Evolutionary conservation across 2,797 vertebrate species (phyloP).

Genomic region (Tragopan temminckii): DNA sequence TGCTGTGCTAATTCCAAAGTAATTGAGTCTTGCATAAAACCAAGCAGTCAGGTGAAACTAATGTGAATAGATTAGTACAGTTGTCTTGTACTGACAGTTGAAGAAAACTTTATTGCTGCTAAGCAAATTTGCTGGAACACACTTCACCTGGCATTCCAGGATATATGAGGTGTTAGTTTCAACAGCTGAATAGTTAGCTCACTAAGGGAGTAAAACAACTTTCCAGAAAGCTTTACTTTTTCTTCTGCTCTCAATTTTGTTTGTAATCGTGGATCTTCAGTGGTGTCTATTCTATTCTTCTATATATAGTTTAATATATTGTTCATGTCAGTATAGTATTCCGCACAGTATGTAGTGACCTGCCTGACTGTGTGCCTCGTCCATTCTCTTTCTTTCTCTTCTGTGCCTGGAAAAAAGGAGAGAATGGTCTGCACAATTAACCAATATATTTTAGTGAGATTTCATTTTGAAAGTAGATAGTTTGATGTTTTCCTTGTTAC

Average conservation of each 20-base stretch:
- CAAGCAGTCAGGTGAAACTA: constrained; percentile 61
- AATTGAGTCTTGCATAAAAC: constrained; percentile 59
- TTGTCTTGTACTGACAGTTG: constrained; percentile 24
- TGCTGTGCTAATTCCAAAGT: constrained; percentile 41
- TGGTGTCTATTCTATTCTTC: background rate
- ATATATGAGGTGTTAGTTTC: background rate
- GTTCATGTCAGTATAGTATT: background rate
- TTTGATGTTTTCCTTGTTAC: background rate
- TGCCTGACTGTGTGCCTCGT: background rate
- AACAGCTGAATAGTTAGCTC: background rate
- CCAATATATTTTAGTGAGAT: background rate
- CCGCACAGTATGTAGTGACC: background rate
- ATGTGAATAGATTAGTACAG: constrained; percentile 38
- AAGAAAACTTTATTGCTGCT: constrained; percentile 22
- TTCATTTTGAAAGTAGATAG: background rate
- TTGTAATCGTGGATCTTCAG: constrained; percentile 8
- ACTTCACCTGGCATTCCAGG: background rate
- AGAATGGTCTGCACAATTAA: background rate
- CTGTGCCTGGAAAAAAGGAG: background rate
- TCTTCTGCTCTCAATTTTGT: background rate
- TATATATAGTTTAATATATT: background rate
- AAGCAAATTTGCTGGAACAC: background rate
- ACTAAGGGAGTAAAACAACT: background rate
- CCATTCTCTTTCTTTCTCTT: background rate
- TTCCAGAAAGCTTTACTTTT: background rate